These are phyloP conservation scores for Pinna nobilis DNA, from an alignment of 1,140 invertebrate genomes.

Conservation along the genomic window DNA sequence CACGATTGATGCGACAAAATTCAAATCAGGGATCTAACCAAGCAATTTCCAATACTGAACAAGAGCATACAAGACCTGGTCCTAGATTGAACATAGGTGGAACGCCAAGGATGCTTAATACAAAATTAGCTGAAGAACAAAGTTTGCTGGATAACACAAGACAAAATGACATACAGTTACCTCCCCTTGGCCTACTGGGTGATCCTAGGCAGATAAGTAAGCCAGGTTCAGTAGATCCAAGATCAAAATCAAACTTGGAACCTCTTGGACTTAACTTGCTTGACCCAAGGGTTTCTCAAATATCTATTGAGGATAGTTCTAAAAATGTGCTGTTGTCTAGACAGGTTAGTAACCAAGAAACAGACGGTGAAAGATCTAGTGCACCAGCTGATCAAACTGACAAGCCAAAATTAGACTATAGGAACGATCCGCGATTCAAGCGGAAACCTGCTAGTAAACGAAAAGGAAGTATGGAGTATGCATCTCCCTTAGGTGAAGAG, in stretches of 20 bases:
- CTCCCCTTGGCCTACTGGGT: not conserved
- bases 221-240: conserved; percentile 31
- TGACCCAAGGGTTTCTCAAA: conserved; percentile 26
- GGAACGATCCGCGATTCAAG: conserved; percentile 70
- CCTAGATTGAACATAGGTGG: not conserved
- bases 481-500: conserved; percentile 63
- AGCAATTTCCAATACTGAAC: conserved; percentile 15
- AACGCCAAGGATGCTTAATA: not conserved
- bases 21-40: not conserved
- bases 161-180: no score
- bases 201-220: conserved; percentile 18
- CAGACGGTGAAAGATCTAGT: conserved; percentile 35
- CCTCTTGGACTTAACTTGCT: conserved; percentile 7
- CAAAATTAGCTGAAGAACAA: no score
- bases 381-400: conserved; percentile 33
- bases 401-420: conserved; percentile 64
- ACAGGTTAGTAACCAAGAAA: conserved; percentile 41
- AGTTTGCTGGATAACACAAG: no score
- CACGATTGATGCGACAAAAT: conserved; percentile 24
- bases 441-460: conserved; percentile 55
- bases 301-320: conserved; percentile 20
- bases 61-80: not conserved
- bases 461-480: conserved; percentile 68
- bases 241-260: not conserved
- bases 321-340: conserved; percentile 22